Conservation (phyloP, 2,797 vertebrate species). For the Helarctos malayanus region DNA sequence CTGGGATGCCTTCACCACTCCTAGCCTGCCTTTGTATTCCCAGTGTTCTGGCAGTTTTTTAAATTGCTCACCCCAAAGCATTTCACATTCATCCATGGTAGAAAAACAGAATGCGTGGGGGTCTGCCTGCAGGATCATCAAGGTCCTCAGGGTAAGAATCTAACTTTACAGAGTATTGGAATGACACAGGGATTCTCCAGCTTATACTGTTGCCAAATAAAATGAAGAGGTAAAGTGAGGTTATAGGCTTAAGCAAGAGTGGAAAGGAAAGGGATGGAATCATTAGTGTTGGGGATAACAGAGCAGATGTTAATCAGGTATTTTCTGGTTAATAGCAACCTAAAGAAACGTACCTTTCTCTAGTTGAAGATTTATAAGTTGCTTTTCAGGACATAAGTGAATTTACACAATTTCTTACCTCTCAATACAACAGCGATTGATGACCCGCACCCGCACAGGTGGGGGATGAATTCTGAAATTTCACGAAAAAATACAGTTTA, state of each 20-base stretch:
- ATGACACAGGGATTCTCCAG: neutral
- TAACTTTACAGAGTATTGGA: neutral
- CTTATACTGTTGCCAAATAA: neutral
- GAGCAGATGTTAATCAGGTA: neutral
- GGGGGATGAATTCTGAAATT: neutral
- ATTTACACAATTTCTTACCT: neutral
- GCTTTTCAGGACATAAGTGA: neutral
- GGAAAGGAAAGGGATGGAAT: neutral
- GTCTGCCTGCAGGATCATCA: neutral
- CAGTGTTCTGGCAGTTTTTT: neutral
- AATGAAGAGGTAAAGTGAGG: neutral
- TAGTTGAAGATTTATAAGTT: slow-evolving; percentile 30
- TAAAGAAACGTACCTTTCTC: neutral
- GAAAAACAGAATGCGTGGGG: neutral
- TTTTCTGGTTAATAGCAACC: slow-evolving; percentile 18
- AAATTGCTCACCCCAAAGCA: neutral
- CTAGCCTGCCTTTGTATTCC: neutral
- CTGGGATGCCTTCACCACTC: neutral
- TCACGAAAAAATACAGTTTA: neutral
- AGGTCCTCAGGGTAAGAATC: neutral
- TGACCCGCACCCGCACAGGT: neutral
- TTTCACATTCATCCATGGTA: neutral
- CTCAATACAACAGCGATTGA: neutral
- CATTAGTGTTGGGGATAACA: neutral
- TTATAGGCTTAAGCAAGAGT: neutral